Evolutionary conservation across 2,888 invertebrate genomes (phyloP).

Genomic region (Yponomeuta plumbellus): DNA sequence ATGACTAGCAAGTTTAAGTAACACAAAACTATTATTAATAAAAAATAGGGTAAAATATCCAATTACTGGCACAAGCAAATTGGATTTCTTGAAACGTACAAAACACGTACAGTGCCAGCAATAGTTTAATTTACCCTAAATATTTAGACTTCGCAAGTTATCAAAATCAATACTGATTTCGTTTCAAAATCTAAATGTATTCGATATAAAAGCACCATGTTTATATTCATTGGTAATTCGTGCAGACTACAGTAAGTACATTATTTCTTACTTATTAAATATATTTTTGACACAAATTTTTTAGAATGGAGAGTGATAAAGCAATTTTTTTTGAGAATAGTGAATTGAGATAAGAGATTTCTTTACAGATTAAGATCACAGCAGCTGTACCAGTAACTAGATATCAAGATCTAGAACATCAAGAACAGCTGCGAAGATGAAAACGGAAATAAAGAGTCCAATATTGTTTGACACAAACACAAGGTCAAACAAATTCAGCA

Average conservation of each 20-base stretch:
- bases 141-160: background rate
- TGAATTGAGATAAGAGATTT: no score
- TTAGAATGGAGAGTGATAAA: background rate
- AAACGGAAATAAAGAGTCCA: no score
- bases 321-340: background rate
- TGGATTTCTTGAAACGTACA: background rate
- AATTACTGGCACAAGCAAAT: background rate
- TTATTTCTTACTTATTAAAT: no score
- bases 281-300: background rate
- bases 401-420: no score
- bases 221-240: background rate
- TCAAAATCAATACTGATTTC: background rate
- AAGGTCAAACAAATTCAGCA: no score
- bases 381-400: no score
- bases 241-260: no score
- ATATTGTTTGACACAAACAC: no score
- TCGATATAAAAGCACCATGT: background rate
- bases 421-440: no score
- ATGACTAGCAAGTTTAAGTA: constrained; percentile 28
- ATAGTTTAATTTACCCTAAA: background rate
- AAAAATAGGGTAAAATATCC: background rate
- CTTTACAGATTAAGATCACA: no score
- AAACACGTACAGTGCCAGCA: background rate
- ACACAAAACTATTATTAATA: constrained; percentile 10
- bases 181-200: constrained; percentile 2